These are phyloP conservation scores for Poecilus cupreus DNA, from an alignment of 2,888 invertebrate species.

Conservation along the genomic window DNA sequence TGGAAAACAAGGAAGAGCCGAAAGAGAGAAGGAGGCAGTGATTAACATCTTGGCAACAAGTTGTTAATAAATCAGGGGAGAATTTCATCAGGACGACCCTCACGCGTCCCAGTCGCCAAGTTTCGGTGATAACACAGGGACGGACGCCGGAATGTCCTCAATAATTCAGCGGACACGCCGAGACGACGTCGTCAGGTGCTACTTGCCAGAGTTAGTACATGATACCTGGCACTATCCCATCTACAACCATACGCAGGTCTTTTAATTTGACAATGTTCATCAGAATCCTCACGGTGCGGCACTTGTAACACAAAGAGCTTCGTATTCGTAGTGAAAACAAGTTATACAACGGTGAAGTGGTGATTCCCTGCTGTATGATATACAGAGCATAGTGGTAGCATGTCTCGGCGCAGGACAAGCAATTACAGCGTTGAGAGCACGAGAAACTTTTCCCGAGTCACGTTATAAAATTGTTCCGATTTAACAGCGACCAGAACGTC, in stretches of 20 bases:
- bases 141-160: constrained; percentile 39
- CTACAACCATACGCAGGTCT: no score
- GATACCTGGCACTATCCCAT: no score
- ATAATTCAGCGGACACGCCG: constrained; percentile 48
- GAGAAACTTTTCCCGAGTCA: constrained; percentile 7
- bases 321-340: not conserved
- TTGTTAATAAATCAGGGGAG: constrained; percentile 59
- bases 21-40: constrained; percentile 42
- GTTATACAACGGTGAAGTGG: no score
- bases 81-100: constrained; percentile 57
- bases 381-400: not conserved
- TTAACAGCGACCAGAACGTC: constrained; percentile 16
- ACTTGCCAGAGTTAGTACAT: no score
- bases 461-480: constrained; percentile 11
- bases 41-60: constrained; percentile 60
- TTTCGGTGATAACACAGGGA: constrained; percentile 46
- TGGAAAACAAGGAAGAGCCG: constrained; percentile 25
- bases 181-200: no score
- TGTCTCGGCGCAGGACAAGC: not conserved
- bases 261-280: no score
- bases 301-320: no score
- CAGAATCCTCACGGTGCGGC: no score
- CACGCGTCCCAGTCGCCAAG: constrained; percentile 46
- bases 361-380: not conserved
- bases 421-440: not conserved